phyloP scores from a whole-genome alignment of 2,113 vertebrate genomes.

The Athene cunicularia region DNA sequence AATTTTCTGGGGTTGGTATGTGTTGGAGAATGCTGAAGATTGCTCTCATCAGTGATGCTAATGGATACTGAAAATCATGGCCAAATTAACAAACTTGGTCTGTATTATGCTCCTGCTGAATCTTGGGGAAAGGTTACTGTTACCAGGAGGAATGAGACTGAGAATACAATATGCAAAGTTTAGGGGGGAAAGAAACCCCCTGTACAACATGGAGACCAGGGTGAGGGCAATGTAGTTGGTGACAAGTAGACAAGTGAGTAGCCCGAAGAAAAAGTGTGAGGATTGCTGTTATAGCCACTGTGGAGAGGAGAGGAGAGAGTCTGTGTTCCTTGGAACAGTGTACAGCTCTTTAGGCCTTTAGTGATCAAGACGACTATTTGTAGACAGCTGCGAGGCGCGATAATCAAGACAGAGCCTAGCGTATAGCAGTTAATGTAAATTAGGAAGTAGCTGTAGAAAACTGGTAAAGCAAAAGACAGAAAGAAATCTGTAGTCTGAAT shows the following conservation, averaged over 20 bases:
- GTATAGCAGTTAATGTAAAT: not conserved
- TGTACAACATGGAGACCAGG: not conserved
- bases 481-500: not conserved
- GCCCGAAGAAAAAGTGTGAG: not conserved
- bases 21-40: not conserved
- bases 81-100: not conserved
- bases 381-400: not conserved
- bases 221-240: not conserved
- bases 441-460: not conserved
- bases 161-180: not conserved
- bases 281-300: not conserved
- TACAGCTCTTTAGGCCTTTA: not conserved
- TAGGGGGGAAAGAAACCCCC: rapidly evolving
- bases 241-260: not conserved
- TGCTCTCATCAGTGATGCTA: not conserved
- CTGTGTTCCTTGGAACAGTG: not conserved
- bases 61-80: not conserved
- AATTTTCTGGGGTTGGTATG: not conserved
- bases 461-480: not conserved
- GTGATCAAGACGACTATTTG: not conserved
- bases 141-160: not conserved
- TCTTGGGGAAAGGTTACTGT: not conserved
- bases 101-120: not conserved
- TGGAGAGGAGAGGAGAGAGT: not conserved
- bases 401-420: not conserved